These are phyloP conservation scores for Patella caerulea DNA, from an alignment of 2,888 invertebrate species.

Conservation along the genomic window DNA sequence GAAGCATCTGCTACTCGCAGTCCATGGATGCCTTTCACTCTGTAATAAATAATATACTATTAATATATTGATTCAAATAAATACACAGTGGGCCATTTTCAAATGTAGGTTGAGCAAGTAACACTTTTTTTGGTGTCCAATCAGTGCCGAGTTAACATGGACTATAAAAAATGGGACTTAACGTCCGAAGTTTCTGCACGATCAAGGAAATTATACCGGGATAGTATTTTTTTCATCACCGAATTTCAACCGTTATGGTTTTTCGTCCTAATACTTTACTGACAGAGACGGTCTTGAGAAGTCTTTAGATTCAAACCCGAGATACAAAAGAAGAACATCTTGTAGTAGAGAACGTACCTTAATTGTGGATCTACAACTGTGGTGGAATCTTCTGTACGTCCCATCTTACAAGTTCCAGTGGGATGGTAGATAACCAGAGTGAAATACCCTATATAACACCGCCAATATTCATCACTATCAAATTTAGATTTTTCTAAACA, in stretches of 20 bases:
- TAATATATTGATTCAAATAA: no score
- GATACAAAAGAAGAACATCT: conserved; percentile 24
- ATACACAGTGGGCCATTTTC: no score
- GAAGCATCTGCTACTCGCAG: conserved; percentile 54
- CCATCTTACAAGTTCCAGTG: conserved; percentile 83
- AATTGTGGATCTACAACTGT: conserved; percentile 79
- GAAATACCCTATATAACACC: conserved; percentile 35
- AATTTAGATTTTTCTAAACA: conserved; percentile 24
- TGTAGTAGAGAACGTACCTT: conserved; percentile 36
- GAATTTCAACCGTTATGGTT: no score
- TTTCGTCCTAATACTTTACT: no score
- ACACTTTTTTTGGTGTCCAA: no score
- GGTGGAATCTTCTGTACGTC: conserved; percentile 69
- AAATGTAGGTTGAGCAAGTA: no score
- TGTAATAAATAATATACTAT: conserved; percentile 27
- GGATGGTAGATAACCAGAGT: conserved; percentile 74
- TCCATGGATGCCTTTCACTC: conserved; percentile 45
- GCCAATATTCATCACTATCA: conserved; percentile 46
- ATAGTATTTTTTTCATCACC: no score
- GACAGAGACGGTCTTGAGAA: conserved; percentile 23
- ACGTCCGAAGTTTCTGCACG: no score
- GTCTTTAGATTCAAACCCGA: conserved; percentile 27
- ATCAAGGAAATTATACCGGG: no score
- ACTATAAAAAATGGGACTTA: no score
- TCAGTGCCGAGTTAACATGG: no score